Evolutionary conservation across 2,113 vertebrate genomes (phyloP).

Genomic region (Phyllostomus discolor): DNA sequence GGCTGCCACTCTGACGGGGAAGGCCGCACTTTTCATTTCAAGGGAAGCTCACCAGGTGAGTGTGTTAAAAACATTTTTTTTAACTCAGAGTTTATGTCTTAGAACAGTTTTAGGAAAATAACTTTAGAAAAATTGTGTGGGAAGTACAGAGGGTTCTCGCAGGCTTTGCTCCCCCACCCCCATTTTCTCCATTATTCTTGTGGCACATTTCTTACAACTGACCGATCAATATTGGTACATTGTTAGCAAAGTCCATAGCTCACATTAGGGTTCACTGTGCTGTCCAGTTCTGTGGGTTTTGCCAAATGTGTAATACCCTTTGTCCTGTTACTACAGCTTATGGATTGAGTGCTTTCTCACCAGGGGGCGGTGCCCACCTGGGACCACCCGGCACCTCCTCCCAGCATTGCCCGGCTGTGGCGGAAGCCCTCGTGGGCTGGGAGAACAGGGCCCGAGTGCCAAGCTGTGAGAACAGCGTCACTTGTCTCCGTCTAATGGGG

Average conservation of each 20-base stretch:
- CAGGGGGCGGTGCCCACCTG: neutral
- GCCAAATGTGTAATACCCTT: neutral
- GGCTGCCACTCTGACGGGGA: conserved; percentile 27
- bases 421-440: neutral
- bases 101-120: neutral
- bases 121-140: neutral
- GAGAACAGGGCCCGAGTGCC: neutral
- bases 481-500: neutral
- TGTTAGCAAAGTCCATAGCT: neutral
- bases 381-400: neutral
- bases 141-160: neutral
- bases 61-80: neutral
- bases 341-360: rapidly evolving
- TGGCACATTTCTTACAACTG: neutral
- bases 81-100: neutral
- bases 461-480: neutral
- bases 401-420: neutral
- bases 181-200: neutral
- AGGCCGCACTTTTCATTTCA: neutral
- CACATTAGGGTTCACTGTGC: neutral
- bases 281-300: neutral
- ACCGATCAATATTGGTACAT: neutral
- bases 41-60: neutral
- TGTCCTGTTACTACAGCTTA: rapidly evolving
- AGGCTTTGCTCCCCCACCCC: rapidly evolving